These are phyloP conservation scores for Coptotermes formosanus DNA, from an alignment of 1,140 invertebrate species.

Conservation along the genomic window DNA sequence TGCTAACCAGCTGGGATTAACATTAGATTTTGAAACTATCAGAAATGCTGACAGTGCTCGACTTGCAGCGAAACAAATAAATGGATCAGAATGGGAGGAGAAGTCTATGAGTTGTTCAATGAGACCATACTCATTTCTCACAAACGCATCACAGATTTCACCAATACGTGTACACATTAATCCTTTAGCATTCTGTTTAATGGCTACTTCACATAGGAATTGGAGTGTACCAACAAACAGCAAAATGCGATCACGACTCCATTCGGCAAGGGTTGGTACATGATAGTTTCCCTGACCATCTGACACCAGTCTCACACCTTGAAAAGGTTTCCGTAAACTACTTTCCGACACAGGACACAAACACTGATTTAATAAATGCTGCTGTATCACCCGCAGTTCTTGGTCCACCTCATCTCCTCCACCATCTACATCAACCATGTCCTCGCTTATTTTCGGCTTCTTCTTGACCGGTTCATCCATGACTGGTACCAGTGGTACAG, in stretches of 20 bases:
- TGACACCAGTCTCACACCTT: slow-evolving; percentile 48
- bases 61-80: slow-evolving; percentile 75
- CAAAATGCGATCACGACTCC: slow-evolving; percentile 67
- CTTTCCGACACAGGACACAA: slow-evolving; percentile 73
- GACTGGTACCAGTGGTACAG: slow-evolving; percentile 41
- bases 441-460: slow-evolving; percentile 62
- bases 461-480: slow-evolving; percentile 74
- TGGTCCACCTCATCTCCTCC: slow-evolving; percentile 47
- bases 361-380: slow-evolving; percentile 65
- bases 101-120: slow-evolving; percentile 80
- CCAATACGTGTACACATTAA: slow-evolving; percentile 75
- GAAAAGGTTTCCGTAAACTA: slow-evolving; percentile 66
- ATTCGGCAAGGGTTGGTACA: slow-evolving; percentile 60
- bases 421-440: slow-evolving; percentile 46
- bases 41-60: slow-evolving; percentile 79
- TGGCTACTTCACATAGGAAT: slow-evolving; percentile 77
- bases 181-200: slow-evolving; percentile 77
- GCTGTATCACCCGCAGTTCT: slow-evolving; percentile 27
- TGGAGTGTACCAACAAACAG: slow-evolving; percentile 80
- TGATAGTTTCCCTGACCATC: slow-evolving; percentile 49
- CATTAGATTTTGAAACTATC: slow-evolving; percentile 75
- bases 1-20: slow-evolving; percentile 75
- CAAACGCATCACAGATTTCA: slow-evolving; percentile 74
- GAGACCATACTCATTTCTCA: slow-evolving; percentile 75
- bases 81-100: slow-evolving; percentile 72